Evolutionary conservation across 2,797 vertebrate genomes (phyloP).

Genomic region (Menidia menidia): DNA sequence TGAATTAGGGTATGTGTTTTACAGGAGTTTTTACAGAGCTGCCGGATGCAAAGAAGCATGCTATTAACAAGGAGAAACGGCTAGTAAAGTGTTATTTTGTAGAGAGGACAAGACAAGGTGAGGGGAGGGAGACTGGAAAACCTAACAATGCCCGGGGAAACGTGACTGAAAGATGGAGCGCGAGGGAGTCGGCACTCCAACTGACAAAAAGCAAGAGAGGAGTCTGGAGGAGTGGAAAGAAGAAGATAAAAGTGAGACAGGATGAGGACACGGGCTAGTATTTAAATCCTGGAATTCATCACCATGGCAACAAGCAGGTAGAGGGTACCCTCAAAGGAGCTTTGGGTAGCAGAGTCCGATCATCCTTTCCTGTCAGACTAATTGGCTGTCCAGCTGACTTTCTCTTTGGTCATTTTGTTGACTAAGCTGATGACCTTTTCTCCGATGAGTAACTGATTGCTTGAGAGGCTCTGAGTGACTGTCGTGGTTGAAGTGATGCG

Average conservation of each 20-base stretch:
- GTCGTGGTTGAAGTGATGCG: constrained; percentile 49
- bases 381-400: constrained; percentile 55
- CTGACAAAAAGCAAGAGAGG: constrained; percentile 54
- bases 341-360: constrained; percentile 52
- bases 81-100: constrained; percentile 72
- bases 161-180: constrained; percentile 53
- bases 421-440: constrained; percentile 71
- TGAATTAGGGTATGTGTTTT: constrained; percentile 51
- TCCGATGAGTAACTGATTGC: constrained; percentile 67
- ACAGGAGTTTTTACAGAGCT: constrained; percentile 74
- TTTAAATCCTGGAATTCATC: constrained; percentile 68
- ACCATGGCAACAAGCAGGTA: constrained; percentile 76
- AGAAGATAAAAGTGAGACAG: constrained; percentile 62
- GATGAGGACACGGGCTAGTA: constrained; percentile 61
- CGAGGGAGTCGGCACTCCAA: constrained; percentile 44
- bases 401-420: constrained; percentile 60
- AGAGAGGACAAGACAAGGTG: constrained; percentile 70
- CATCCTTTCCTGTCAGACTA: constrained; percentile 58
- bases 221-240: constrained; percentile 59
- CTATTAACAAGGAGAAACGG: constrained; percentile 69
- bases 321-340: constrained; percentile 50
- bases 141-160: constrained; percentile 49
- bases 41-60: constrained; percentile 64
- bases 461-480: constrained; percentile 64
- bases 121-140: constrained; percentile 48